Conservation (phyloP, 2,113 vertebrate genomes). For the Corydoras sp. region DNA sequence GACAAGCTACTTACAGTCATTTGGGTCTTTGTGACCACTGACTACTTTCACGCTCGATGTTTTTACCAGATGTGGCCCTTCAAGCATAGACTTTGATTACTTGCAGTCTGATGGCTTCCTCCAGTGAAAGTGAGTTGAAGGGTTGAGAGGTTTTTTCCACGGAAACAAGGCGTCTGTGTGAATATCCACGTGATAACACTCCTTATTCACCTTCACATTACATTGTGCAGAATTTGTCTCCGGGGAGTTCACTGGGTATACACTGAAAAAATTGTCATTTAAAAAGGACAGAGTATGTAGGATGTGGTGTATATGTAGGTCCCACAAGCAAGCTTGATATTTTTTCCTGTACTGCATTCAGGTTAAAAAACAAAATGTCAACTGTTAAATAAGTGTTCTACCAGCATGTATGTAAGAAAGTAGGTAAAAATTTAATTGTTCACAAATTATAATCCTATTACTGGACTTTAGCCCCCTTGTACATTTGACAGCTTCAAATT, state of each 20-base stretch:
- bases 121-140: conserved; percentile 2
- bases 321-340: too few relatives aligned
- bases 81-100: conserved; percentile 8
- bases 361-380: too few relatives aligned
- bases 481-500: too few relatives aligned
- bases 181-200: conserved; percentile 7
- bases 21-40: background rate
- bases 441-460: too few relatives aligned
- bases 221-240: conserved; percentile 12
- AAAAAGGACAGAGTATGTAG: background rate
- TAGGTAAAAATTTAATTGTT: too few relatives aligned
- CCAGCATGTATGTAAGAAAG: too few relatives aligned
- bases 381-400: too few relatives aligned
- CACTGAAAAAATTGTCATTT: background rate
- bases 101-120: conserved; percentile 22
- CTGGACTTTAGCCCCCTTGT: too few relatives aligned
- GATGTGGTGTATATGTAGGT: too few relatives aligned
- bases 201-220: conserved; percentile 1
- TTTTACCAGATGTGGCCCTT: conserved; percentile 25
- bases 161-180: conserved; percentile 19
- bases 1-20: background rate
- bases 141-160: conserved; percentile 21
- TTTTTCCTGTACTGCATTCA: too few relatives aligned
- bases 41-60: background rate
- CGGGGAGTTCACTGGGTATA: background rate